Conservation (phyloP, 2,113 vertebrate species). For the Carettochelys insculpta region DNA sequence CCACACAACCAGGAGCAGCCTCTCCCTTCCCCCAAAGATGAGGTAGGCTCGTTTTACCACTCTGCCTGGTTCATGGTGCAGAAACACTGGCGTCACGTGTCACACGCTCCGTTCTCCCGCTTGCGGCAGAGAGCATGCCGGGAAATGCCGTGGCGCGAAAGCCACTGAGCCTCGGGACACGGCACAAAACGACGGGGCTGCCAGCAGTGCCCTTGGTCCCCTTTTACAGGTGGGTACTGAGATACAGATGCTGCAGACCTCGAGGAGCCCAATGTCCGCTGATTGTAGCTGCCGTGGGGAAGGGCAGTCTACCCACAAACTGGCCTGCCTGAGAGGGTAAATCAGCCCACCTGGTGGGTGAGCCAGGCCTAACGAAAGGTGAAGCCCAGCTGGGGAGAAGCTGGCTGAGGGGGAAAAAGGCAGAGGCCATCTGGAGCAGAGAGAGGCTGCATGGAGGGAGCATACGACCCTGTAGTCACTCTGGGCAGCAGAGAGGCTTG, state of each 20-base stretch:
- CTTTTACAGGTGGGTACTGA: neutral
- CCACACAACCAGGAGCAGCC: neutral
- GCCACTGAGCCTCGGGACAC: neutral
- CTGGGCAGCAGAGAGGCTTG: neutral
- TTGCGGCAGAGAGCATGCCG: neutral
- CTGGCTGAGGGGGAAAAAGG: neutral
- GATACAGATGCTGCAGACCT: neutral
- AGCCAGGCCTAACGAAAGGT: neutral
- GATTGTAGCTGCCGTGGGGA: neutral
- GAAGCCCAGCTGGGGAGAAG: neutral
- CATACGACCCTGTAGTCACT: neutral
- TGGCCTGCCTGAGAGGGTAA: neutral
- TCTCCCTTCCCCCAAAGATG: neutral
- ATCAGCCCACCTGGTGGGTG: neutral
- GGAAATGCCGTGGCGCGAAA: neutral
- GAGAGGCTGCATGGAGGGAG: neutral
- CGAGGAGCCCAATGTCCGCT: neutral
- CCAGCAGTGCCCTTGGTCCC: neutral
- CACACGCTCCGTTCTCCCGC: no score
- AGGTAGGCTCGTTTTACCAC: neutral
- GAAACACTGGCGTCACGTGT: neutral
- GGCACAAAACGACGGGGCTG: neutral
- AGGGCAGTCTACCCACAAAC: neutral
- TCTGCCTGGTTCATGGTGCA: neutral
- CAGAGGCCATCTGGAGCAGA: neutral